Evolutionary conservation across 2,113 vertebrate species (phyloP).

Genomic region (Charadrius vociferus): DNA sequence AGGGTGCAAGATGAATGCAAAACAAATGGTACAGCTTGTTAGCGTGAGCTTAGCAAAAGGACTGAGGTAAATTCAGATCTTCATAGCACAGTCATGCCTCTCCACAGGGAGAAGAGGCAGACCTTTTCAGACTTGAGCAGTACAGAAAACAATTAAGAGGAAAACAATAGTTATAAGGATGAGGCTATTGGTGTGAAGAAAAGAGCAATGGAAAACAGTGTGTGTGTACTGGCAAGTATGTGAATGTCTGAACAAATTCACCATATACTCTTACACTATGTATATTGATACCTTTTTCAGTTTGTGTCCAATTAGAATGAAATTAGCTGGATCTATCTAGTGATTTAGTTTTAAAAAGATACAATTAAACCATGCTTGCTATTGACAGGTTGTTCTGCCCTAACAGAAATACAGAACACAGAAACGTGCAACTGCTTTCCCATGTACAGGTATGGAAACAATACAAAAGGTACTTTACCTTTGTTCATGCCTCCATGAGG

Average conservation of each 20-base stretch:
- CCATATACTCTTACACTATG: accelerated
- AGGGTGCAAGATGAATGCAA: not conserved
- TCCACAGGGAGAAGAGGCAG: not conserved
- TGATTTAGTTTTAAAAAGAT: not conserved
- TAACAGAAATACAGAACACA: not conserved
- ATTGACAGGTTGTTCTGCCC: not conserved
- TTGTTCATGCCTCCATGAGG: not conserved
- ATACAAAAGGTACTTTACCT: constrained; percentile 69
- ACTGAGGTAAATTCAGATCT: not conserved
- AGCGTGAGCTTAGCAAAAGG: not conserved
- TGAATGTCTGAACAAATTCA: not conserved
- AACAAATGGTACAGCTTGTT: not conserved
- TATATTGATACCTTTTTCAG: not conserved
- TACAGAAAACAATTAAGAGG: not conserved
- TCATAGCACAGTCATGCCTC: not conserved
- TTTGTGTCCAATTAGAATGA: not conserved
- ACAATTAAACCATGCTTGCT: not conserved
- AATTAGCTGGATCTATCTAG: not conserved
- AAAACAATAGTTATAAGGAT: not conserved
- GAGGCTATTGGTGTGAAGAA: not conserved
- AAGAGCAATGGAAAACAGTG: accelerated
- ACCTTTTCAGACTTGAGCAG: not conserved
- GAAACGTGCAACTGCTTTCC: not conserved
- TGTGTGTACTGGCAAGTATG: accelerated
- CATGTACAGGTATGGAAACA: not conserved